Base-by-base conservation (phyloP, 2,113 vertebrate genomes). In the Eonycteris spelaea region DNA sequence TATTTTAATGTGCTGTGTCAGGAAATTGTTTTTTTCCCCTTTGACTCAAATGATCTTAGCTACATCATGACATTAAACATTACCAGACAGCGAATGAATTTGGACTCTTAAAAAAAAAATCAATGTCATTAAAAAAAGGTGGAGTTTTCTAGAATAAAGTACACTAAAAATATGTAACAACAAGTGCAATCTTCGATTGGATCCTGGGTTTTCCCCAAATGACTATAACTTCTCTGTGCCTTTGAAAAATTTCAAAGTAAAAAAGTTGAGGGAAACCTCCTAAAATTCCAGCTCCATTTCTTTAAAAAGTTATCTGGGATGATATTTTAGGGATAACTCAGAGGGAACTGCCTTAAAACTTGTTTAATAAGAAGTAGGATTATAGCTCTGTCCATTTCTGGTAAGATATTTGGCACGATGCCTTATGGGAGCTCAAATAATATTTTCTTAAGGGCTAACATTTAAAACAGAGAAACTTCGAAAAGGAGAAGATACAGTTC, bases 11-110 rank as follows among this genome's bases (percentile, higher is more conserved):
- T 55, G 4, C 30, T 86, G 33, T 79, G 19, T 79, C 61, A 89
- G 61, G 43, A 91, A 92, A 84, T 79, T 8, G 35, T 24, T 57
- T 78, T 57, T 57, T 48, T 22, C n/a, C 14, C 22, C 21, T 82
- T 78, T 86, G n/a, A 35, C 38, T 95, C 40, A 86, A 26, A 9
- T 95, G 55, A 63, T 57, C 65, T 85, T 70, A 84, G 82, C 9
- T 86, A 73, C 30, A 89, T 40, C 38, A 43, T 91, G 48, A 51
- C 71, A 78, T 91, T 61, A 85, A 77, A 59, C 26, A 63, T 79
- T 57, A 86, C 5, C 43, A 87, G 74, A 95, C 83, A 93, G 28
- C 94, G 96, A 95, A 84, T 43, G 38, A 94, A 33, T 75, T 48
- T 94, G 51, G 15, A 33, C 19, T 86, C 33, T 86, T 45, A 77